Base-by-base conservation (phyloP, 2,797 vertebrate genomes). In the Semaprochilodus insignis region DNA sequence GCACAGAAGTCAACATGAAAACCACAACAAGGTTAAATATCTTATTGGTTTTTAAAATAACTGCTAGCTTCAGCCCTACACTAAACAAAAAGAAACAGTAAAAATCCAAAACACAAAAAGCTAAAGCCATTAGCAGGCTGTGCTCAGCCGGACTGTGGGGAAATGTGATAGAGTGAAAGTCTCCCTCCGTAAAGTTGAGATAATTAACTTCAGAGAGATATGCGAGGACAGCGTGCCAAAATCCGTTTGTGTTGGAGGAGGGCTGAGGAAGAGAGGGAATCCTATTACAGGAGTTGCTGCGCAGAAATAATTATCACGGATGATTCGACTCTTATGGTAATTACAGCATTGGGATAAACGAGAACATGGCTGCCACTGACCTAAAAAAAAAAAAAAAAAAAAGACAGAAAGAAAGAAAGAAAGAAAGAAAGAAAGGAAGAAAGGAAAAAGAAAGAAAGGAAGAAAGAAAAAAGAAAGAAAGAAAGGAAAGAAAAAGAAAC, bases 291-390 rank as follows among this genome's bases (percentile, higher is more conserved):
- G 81, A 86, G 15, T 15, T 86, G 75, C 77, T 86, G 79, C 48
- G 54, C 48, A 77, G 78, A 82, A 19, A 57, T 67, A 88, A 88
- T 91, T 90, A 87, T 81, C 87, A 82, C n/a, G 77, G 74, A 71
- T 91, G 88, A 90, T 87, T 81, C 84, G 88, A 83, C 83, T 83
- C 87, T 78, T 87, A 80, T 72, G 81, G 81, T 83, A 92, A 92
- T 89, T 91, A 87, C 63, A 81, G 71, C 81, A 78, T 72, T 81
- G 84, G 65, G 88, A 84, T 89, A 87, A 90, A 87, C 48, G 52
- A 40, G 21, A 82, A 80, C 75, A 75, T 25, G 57, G 67, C 3
- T 78, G 40, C 21, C 71, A 27, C 36, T 80, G 80, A 88, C 48
- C 73, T 85, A 83, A 78, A 86, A 86, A 81, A 65, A 84, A 88